A percentile compares a stretch with the other conserved stretches of the same genome.
phyloP scores from a whole-genome alignment of 2,797 vertebrate species.

The Kryptolebias ocellatus region DNA sequence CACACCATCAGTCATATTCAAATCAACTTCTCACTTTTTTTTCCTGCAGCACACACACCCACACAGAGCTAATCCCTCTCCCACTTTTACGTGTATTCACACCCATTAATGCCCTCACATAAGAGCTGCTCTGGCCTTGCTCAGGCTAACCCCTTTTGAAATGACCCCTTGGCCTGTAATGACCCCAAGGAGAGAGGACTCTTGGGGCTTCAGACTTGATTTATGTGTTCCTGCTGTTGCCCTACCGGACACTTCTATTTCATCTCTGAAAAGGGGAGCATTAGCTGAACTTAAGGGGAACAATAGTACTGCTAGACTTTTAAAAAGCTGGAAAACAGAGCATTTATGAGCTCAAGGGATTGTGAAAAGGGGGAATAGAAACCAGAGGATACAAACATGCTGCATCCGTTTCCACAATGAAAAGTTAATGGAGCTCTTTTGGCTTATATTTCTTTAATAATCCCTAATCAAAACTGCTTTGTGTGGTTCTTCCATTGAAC shows the following conservation, averaged over 20 bases:
- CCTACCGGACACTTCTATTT: conserved; percentile 93
- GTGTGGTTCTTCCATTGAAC: conserved; percentile 25
- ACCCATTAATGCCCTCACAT: conserved; percentile 50
- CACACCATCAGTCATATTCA: conserved; percentile 41
- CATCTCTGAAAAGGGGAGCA: conserved; percentile 88
- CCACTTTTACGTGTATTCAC: conserved; percentile 39
- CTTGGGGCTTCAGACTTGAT: conserved; percentile 91
- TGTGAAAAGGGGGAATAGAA: conserved; percentile 34
- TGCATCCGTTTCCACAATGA: conserved; percentile 52
- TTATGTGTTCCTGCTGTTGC: conserved; percentile 95
- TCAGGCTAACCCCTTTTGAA: conserved; percentile 77
- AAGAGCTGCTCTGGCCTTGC: conserved; percentile 66
- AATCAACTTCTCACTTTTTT: conserved; percentile 27
- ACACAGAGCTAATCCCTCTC: conserved; percentile 12
- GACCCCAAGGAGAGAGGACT: conserved; percentile 88
- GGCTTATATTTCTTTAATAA: conserved; percentile 45
- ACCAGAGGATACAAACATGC: conserved; percentile 46
- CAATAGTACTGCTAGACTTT: conserved; percentile 83
- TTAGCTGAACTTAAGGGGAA: conserved; percentile 88
- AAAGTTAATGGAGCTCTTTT: conserved; percentile 23
- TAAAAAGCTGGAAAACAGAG: conserved; percentile 52
- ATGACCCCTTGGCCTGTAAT: conserved; percentile 84
- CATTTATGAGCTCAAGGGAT: conserved; percentile 46
- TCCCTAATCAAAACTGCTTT: conserved; percentile 33
- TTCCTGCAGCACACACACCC: conserved; percentile 10